Evolutionary conservation across 2,113 vertebrate genomes (phyloP).

Genomic region (Tragelaphus scriptus): DNA sequence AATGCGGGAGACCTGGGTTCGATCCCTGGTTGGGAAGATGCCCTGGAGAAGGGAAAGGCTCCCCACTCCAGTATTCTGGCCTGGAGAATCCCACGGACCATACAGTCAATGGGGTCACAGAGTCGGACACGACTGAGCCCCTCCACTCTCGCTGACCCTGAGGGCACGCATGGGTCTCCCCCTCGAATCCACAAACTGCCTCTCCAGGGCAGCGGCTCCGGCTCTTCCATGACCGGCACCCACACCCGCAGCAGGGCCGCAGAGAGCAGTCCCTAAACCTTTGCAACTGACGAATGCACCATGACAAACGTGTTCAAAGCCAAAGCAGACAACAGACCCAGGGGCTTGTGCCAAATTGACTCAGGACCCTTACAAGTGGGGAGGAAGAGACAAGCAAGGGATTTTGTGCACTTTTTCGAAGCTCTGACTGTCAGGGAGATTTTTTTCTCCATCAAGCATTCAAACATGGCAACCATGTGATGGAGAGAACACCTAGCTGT

Average conservation of each 20-base stretch:
- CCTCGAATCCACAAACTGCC: neutral
- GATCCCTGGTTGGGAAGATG: neutral
- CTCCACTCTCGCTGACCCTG: neutral
- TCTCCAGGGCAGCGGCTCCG: neutral
- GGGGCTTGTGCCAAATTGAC: neutral
- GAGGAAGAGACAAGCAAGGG: neutral
- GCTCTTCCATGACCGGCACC: neutral
- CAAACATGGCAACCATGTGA: neutral
- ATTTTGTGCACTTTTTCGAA: neutral
- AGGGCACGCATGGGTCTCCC: neutral
- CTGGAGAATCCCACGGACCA: neutral
- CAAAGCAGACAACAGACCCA: neutral
- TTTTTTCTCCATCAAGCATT: neutral
- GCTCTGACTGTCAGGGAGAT: neutral
- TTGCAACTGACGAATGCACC: neutral
- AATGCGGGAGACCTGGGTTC: accelerated
- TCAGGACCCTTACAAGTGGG: neutral
- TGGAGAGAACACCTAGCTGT: neutral
- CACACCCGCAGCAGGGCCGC: neutral
- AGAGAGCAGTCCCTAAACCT: neutral
- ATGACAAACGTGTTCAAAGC: neutral
- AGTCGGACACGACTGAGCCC: neutral
- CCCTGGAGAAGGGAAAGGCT: neutral
- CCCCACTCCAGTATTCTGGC: neutral
- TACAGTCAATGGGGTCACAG: neutral